A percentile compares a stretch with the other conserved stretches of the same genome.
These are phyloP conservation scores for Anguilla marmorata DNA, from an alignment of 2,797 vertebrate genomes.

Conservation along the genomic window DNA sequence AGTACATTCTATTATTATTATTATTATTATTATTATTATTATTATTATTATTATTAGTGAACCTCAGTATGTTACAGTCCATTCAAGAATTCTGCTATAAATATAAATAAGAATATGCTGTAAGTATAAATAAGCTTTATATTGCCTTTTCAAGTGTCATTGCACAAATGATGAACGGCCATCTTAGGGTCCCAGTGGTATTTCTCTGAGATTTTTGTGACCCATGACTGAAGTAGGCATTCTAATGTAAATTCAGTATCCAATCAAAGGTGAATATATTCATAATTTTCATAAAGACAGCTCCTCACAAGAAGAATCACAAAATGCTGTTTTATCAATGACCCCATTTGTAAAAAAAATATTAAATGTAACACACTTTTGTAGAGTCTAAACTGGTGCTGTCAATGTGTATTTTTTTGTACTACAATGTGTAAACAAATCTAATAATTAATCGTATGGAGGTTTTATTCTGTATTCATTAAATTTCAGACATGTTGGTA, in stretches of 20 bases:
- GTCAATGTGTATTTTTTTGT: background rate
- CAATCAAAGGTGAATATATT: background rate
- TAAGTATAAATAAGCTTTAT: background rate
- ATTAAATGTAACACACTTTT: background rate
- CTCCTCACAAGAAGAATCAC: background rate
- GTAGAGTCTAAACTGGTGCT: background rate
- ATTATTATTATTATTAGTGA: too few species aligned
- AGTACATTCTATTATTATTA: too few species aligned
- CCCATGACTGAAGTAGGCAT: background rate
- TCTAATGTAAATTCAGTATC: background rate
- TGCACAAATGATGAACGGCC: background rate
- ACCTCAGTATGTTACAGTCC: background rate
- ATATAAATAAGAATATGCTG: background rate
- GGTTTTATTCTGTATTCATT: background rate
- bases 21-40: too few species aligned
- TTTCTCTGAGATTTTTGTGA: background rate
- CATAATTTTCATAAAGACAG: background rate
- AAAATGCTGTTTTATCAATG: background rate
- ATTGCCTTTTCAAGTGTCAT: background rate
- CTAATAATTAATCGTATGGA: background rate
- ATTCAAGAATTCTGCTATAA: background rate
- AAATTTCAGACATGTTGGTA: background rate
- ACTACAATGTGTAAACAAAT: background rate
- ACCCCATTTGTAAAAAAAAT: background rate
- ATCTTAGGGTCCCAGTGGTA: background rate